Conservation (phyloP, 2,797 vertebrate genomes). For the Notamacropus eugenii region DNA sequence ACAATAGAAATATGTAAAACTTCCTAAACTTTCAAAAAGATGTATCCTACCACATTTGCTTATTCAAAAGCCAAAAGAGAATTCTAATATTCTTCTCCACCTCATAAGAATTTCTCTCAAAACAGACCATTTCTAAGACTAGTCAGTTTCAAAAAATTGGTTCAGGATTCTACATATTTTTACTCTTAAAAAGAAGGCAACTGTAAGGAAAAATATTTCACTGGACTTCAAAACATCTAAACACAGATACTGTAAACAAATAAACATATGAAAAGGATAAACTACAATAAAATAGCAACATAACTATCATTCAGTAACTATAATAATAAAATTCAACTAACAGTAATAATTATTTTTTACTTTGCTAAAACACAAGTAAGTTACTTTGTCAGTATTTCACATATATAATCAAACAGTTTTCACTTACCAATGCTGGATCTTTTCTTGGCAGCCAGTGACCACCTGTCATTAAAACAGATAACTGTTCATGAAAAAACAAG, state of each 20-base stretch:
- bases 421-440: slow-evolving; percentile 91
- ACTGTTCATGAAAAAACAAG: slow-evolving; percentile 86
- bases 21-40: slow-evolving; percentile 36
- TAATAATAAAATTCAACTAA: slow-evolving; percentile 58
- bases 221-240: slow-evolving; percentile 54
- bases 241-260: slow-evolving; percentile 56
- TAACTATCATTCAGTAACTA: slow-evolving; percentile 62
- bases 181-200: slow-evolving; percentile 43
- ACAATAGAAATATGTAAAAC: slow-evolving; percentile 7
- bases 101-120: slow-evolving; percentile 45
- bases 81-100: slow-evolving; percentile 44
- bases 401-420: slow-evolving; percentile 81
- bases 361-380: slow-evolving; percentile 73
- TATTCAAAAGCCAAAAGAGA: slow-evolving; percentile 63
- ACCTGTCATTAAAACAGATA: slow-evolving; percentile 91
- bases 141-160: slow-evolving; percentile 52
- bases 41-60: slow-evolving; percentile 16
- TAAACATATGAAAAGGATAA: slow-evolving; percentile 50
- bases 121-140: slow-evolving; percentile 51
- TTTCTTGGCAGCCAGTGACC: slow-evolving; percentile 89
- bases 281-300: slow-evolving; percentile 58
- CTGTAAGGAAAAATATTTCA: slow-evolving; percentile 56
- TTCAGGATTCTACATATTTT: slow-evolving; percentile 55
- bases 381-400: slow-evolving; percentile 78
- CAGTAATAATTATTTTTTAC: slow-evolving; percentile 36